Evolutionary conservation across 2,113 vertebrate species (phyloP).

Genomic region (Crotalus tigris): DNA sequence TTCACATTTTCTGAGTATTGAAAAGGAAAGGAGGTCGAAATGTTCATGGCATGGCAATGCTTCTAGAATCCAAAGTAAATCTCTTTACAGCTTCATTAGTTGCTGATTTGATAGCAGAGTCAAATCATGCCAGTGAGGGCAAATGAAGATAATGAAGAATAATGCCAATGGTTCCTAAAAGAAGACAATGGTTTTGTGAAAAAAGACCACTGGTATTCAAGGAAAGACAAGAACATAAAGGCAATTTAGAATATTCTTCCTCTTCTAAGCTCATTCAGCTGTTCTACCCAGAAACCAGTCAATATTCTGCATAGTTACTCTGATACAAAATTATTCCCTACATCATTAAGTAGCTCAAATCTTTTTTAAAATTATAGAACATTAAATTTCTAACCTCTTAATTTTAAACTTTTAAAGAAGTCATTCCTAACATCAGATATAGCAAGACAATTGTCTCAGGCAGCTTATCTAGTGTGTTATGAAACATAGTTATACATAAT

Average conservation of each 20-base stretch:
- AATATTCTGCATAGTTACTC: background rate
- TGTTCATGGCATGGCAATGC: background rate
- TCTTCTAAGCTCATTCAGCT: background rate
- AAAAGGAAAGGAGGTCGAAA: background rate
- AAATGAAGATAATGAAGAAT: background rate
- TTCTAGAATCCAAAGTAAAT: background rate
- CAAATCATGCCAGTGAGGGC: background rate
- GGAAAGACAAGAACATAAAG: background rate
- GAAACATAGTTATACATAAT: background rate
- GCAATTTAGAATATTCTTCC: background rate
- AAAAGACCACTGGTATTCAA: background rate
- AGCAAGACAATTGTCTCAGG: background rate
- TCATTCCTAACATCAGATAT: background rate
- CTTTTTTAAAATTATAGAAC: background rate
- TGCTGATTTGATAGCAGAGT: background rate
- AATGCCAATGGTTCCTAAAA: background rate
- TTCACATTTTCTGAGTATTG: background rate
- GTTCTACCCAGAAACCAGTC: background rate
- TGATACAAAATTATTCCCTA: background rate
- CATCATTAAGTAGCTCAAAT: background rate
- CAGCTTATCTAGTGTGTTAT: background rate
- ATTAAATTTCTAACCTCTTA: background rate
- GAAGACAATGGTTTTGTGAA: background rate
- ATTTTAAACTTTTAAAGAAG: background rate
- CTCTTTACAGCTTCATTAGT: background rate